Base-by-base conservation (phyloP, 1,140 invertebrate genomes). In the Drosophila persimilis region DNA sequence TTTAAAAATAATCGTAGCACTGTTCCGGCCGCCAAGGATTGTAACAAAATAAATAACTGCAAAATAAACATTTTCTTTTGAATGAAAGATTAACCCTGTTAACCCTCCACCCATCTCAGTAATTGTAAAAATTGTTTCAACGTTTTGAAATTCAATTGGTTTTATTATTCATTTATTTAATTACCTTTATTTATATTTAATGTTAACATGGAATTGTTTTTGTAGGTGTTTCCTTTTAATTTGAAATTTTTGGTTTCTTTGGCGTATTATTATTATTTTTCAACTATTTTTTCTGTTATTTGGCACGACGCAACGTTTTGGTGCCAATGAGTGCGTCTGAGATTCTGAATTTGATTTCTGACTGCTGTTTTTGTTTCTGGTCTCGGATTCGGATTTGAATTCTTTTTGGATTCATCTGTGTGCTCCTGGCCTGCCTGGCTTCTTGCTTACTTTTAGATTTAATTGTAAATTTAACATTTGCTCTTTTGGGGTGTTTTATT, bases 121-220 rank as follows among this genome's bases (percentile, higher is more conserved):
- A 3, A 20, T 17, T 41, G 48, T 6, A 60, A 50, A 69, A 2
- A 0, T 43, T 17, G 22, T 11, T 29, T 13, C 3, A 39, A 13
- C 11, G 3, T 53, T 24, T 47, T 47, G 46, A 13, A 29, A 29
- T 52, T 63, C 22, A 45, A 50, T 80, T 81, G 74, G 66, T 72
- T 89, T 89, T 89, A 85, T 77, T 89, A 80, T 86, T 80, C 76
- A 71, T 80, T 90, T 83, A 79, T 73, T 86, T 89, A 79, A 85
- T 89, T 83, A 80, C 64, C 73, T 77, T 85, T 86, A 85, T 84
- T 90, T 90, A 90, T 86, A 80, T 86, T 80, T 89, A 90, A 90
- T 90, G 84, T 90, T 90, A 90, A 90, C 89, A 90, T 90, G 78
- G 77, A 89, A 89, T 90, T 90, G 89, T 85, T 88, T 84, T 85